Evolutionary conservation across 2,888 invertebrate species (phyloP).

Genomic region (Synergus itoensis): DNA sequence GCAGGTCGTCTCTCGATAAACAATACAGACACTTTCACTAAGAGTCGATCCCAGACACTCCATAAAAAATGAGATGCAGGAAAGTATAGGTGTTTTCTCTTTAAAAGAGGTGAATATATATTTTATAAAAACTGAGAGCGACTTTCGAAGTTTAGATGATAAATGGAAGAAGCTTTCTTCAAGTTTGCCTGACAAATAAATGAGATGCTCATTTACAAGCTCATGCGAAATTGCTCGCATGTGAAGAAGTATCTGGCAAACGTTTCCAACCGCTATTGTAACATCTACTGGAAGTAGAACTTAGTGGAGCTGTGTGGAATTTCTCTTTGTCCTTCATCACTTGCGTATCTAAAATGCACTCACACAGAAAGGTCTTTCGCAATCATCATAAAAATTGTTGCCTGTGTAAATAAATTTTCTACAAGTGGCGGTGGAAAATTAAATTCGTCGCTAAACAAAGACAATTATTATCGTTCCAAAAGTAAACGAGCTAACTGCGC

Average conservation of each 20-base stretch:
- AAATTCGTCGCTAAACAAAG: neutral
- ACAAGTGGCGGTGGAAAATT: neutral
- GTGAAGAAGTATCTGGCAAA: constrained; percentile 16
- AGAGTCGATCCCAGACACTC: neutral
- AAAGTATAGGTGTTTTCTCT: neutral
- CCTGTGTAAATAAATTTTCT: neutral
- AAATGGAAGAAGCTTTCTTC: neutral
- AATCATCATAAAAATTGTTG: neutral
- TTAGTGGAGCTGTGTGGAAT: neutral
- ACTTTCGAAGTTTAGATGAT: neutral
- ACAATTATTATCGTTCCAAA: no score
- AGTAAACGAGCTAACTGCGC: no score
- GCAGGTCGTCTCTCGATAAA: constrained; percentile 3
- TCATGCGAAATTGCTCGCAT: constrained; percentile 15
- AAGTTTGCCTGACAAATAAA: neutral
- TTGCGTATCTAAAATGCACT: neutral
- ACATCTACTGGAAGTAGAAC: neutral
- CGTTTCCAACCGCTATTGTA: neutral
- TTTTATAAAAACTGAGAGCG: neutral
- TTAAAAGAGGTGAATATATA: neutral
- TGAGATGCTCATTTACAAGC: constrained; percentile 4
- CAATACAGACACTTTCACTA: neutral
- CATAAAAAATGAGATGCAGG: neutral
- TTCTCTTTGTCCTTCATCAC: constrained; percentile 3
- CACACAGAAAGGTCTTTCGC: neutral